A percentile compares a stretch with the other conserved stretches of the same genome.
Conservation (phyloP, 2,113 vertebrate genomes). For the Psittacula cyanocephala region DNA sequence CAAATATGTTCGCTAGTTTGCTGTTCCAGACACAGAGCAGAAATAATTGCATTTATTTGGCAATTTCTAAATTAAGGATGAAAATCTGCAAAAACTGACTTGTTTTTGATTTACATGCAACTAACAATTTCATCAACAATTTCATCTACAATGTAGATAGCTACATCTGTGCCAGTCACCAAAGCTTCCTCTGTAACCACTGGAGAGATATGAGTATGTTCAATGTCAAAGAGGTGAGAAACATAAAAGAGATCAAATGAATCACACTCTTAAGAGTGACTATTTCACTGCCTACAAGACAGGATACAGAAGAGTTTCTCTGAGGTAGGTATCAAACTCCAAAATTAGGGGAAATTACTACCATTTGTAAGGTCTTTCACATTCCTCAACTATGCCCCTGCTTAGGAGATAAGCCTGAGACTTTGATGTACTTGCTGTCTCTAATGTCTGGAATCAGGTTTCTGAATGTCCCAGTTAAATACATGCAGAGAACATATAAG, state of each 20-base stretch:
- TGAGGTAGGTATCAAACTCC: background rate
- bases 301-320: background rate
- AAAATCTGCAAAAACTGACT: background rate
- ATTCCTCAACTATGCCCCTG: background rate
- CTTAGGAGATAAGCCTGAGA: background rate
- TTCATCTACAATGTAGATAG: background rate
- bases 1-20: background rate
- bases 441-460: background rate
- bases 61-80: background rate
- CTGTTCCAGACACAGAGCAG: background rate
- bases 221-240: background rate
- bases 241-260: background rate
- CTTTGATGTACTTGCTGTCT: background rate
- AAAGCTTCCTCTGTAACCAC: background rate
- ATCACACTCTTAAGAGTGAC: background rate
- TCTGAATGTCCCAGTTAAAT: background rate
- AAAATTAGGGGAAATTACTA: background rate
- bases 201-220: accelerated
- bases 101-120: background rate
- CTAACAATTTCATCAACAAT: background rate
- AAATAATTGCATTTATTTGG: background rate
- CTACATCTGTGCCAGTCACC: background rate
- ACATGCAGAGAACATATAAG: background rate
- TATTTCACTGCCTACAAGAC: background rate
- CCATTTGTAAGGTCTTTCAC: background rate